Base-by-base conservation (phyloP, 2,113 vertebrate species). In the Nyctereutes procyonoides region DNA sequence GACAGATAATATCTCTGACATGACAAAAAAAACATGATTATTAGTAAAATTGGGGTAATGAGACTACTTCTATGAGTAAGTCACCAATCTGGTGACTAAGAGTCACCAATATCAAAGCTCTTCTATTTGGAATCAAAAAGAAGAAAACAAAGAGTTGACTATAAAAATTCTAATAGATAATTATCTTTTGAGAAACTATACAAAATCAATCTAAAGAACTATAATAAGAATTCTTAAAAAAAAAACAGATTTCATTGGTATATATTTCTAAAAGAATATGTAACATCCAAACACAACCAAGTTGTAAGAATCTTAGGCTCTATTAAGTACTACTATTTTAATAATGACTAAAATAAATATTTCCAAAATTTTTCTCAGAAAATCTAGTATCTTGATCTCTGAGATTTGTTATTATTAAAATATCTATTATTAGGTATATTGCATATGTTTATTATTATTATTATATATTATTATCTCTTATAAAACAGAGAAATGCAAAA, bases 1-100 rank as follows among this genome's bases (percentile, higher is more conserved):
- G 71, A 92, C 4, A 74, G 1, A 73, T 0, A 56, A 22, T 5
- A 28, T 13, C 15, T 58, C 60, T 63, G 6, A 1, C 67, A 84
- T 38, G 28, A 20, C 79, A 67, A 97, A 16, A 51, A 97, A 97
- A 97, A 80, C 3, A 0, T 16, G 96, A 97, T 96, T 98, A 85
- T 96, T 96, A n/a, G 63, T 56, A 97, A 79, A 9, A 74, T 56
- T 77, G 48, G 83, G 63, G 38, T 58, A 94, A 93, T 19, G 15
- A 1, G 1, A 74, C 55, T 55, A 92, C 56, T 92, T 76, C 28
- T 53, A 43, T 88, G 30, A 95, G 71, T 67, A 91, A 93, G 32
- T 77, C 71, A 94, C 5, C 28, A 73, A 58, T 71, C 87, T 38
- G 24, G 81, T 56, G n/a, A 43, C 11, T 60, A 56, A 80, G 65